Evolutionary conservation across 2,113 vertebrate species (phyloP).

Genomic region (Accipiter virgatus): DNA sequence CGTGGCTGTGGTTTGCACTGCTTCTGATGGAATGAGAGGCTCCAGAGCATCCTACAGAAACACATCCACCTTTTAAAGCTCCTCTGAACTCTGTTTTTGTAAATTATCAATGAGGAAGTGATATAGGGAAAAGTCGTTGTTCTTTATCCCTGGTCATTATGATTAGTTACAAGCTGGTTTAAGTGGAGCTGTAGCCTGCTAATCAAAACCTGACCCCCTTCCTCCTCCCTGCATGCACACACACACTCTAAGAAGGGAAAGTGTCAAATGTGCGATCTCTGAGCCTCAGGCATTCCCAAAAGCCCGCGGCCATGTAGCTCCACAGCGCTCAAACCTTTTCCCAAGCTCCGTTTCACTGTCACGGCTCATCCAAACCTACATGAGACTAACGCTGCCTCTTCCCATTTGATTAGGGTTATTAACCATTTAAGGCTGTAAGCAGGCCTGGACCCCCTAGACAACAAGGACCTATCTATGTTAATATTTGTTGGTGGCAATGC

Average conservation of each 20-base stretch:
- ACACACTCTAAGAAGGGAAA: accelerated
- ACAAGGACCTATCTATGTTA: not conserved
- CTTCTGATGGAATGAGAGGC: not conserved
- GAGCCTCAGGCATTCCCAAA: not conserved
- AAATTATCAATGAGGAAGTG: not conserved
- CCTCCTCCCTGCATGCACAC: not conserved
- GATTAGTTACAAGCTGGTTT: not conserved
- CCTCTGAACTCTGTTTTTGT: not conserved
- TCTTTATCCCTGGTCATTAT: not conserved
- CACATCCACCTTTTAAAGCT: not conserved
- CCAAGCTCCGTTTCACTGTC: not conserved
- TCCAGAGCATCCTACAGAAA: not conserved
- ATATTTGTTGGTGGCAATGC: not conserved
- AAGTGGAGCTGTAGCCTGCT: not conserved
- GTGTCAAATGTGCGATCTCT: not conserved
- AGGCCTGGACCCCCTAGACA: not conserved
- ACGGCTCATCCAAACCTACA: not conserved
- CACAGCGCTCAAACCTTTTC: not conserved
- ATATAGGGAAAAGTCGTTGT: not conserved
- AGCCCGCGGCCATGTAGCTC: not conserved
- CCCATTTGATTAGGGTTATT: not conserved
- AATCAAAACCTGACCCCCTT: not conserved
- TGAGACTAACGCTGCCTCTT: not conserved
- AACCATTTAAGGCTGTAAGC: not conserved
- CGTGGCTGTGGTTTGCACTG: not conserved